Evolutionary conservation across 64 coral and sea anemone genomes (phyloP).

Genomic region (Actinia tenebrosa): DNA sequence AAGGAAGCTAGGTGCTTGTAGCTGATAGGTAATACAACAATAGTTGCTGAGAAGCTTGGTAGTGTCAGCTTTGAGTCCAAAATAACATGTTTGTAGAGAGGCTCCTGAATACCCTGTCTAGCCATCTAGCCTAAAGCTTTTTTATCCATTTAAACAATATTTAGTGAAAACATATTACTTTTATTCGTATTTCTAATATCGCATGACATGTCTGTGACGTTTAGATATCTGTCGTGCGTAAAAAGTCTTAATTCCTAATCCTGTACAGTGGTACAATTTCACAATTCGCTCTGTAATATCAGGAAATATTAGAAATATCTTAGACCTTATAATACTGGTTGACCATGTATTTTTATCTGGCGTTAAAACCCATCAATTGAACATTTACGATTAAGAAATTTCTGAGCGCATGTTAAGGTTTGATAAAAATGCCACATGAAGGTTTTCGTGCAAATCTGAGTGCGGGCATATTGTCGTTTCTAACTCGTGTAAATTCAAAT

Average conservation of each 20-base stretch:
- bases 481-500: not conserved
- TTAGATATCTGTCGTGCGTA: not conserved
- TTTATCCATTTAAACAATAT: slow-evolving; percentile 15
- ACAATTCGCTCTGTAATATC: not conserved
- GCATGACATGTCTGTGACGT: not conserved
- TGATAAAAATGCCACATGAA: not conserved
- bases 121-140: not conserved
- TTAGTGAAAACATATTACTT: not conserved
- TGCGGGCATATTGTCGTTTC: not conserved
- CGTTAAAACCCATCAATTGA: slow-evolving; percentile 2
- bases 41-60: no score
- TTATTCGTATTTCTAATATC: not conserved
- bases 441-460: no score
- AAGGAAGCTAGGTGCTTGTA: no score
- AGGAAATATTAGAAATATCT: not conserved
- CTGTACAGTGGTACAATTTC: not conserved
- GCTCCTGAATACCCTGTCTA: not conserved
- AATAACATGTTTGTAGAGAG: no score
- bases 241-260: slow-evolving; percentile 5
- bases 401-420: not conserved
- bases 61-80: no score
- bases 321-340: not conserved
- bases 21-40: no score
- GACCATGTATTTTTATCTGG: not conserved
- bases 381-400: not conserved